These are phyloP conservation scores for Drosophila novamexicana DNA, from an alignment of 1,140 invertebrate species.

Conservation along the genomic window DNA sequence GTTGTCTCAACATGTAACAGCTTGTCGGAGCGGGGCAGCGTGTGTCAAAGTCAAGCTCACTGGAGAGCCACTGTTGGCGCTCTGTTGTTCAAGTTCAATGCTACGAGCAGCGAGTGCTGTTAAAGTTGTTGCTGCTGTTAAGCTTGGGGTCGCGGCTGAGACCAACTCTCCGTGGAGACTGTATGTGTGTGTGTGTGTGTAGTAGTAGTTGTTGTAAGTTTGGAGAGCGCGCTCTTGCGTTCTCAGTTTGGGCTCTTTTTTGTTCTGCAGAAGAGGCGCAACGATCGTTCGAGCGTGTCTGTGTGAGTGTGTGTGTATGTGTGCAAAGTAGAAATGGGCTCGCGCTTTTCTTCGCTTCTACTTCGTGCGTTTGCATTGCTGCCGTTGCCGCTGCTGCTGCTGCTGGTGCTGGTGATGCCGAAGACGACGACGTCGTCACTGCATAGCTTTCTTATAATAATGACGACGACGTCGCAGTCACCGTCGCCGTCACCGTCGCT, in stretches of 20 bases:
- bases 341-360: constrained; percentile 55
- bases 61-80: constrained; percentile 19
- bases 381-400: constrained; percentile 8
- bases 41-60: constrained; percentile 7
- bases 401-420: constrained; percentile 16
- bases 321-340: constrained; percentile 69
- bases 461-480: constrained; percentile 9
- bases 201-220: constrained; percentile 43
- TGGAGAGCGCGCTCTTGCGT: constrained; percentile 45
- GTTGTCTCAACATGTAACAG: constrained; percentile 35
- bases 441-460: constrained; percentile 43
- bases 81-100: constrained; percentile 74
- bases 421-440: constrained; percentile 1
- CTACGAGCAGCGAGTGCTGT: constrained; percentile 46
- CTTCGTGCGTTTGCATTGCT: constrained; percentile 50
- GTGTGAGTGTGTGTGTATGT: constrained; percentile 28
- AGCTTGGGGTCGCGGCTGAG: constrained; percentile 32
- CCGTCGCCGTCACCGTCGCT: constrained; percentile 24
- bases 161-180: constrained; percentile 44
- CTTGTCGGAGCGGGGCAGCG: background rate
- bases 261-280: constrained; percentile 43
- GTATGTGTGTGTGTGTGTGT: constrained; percentile 12
- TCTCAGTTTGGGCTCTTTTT: constrained; percentile 39
- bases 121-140: constrained; percentile 37
- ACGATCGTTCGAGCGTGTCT: constrained; percentile 52